Conservation (phyloP, 2,797 vertebrate species). For the Rhyacichthys aspro region DNA sequence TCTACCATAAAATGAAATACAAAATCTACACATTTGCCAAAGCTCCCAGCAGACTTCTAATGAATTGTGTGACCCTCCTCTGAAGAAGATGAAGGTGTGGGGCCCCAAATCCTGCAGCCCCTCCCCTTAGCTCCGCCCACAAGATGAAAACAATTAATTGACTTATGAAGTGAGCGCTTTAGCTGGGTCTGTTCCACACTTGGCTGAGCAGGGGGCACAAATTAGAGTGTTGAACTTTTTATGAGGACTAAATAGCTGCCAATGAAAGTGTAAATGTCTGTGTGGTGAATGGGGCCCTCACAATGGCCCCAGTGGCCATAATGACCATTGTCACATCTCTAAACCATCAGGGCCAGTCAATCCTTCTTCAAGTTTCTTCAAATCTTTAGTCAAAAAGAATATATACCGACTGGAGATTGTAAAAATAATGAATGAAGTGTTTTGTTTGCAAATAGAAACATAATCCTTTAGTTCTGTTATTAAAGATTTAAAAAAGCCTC, state of each 20-base stretch:
- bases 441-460: too few relatives aligned
- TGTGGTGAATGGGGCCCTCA: conserved; percentile 70
- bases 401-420: too few relatives aligned
- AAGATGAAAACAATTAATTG: conserved; percentile 77
- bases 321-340: conserved; percentile 73
- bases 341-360: conserved; percentile 68
- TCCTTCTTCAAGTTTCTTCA: not conserved
- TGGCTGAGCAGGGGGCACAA: conserved; percentile 82
- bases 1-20: conserved; percentile 70
- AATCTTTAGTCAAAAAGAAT: too few relatives aligned
- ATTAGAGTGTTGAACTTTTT: conserved; percentile 83
- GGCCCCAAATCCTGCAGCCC: conserved; percentile 53
- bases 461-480: too few relatives aligned
- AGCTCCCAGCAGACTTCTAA: conserved; percentile 62
- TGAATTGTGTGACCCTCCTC: conserved; percentile 42
- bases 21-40: conserved; percentile 66
- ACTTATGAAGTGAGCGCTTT: conserved; percentile 82
- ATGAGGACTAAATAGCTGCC: conserved; percentile 80
- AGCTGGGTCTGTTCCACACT: conserved; percentile 62
- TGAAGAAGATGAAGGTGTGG: conserved; percentile 72
- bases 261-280: conserved; percentile 84
- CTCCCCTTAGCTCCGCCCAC: conserved; percentile 61
- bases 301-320: conserved; percentile 77
- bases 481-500: too few relatives aligned
- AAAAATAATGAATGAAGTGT: too few relatives aligned